Base-by-base conservation (phyloP, 2,113 vertebrate genomes). In the Ranitomeya imitator region DNA sequence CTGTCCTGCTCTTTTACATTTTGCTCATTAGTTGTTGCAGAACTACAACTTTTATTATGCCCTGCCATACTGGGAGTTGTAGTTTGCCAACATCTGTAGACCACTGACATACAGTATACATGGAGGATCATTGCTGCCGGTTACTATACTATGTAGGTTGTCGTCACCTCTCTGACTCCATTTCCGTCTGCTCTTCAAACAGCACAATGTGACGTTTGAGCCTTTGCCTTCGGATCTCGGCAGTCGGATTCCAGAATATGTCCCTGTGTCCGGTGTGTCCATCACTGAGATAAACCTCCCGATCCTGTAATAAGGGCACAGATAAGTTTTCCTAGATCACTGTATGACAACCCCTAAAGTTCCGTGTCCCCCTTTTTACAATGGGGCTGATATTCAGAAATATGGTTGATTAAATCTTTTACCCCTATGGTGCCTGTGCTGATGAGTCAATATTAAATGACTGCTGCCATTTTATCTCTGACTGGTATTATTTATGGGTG, bases 141-240 rank as follows among this genome's bases (percentile, higher is more conserved):
- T 71, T 16, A 71, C 14, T 1, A 26, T 6, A 71, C 2, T 11
- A 6, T 57, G 55, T 63, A 63, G 23, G 12, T 71, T 2, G 18
- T 21, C 73, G 6, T 87, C 91, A 99, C 98, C 97, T 96, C 91
- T 99, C 97, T 0, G 98, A 99, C 92, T 99, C 98, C 89, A 97
- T 96, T 90, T 96, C 95, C 0, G 92, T 95, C 94, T 99, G 98
- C 89, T 99, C 96, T 83, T 97, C 96, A 6, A 96, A 89, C 4
- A 93, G 93, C 26, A 99, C 98, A 31, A 97, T 96, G 90, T 94
- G 96, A 90, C 96, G 96, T 91, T 95, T 97, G 90, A 99, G 95
- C 15, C 98, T 94, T 90, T 94, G 95, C 88, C 91, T 90, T 21
- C 96, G 95, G 12, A 98, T 94, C 51, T 99, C 97, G 14, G 92